phyloP scores from a whole-genome alignment of 1,140 invertebrate genomes.

The Drosophila pseudoananassae region DNA sequence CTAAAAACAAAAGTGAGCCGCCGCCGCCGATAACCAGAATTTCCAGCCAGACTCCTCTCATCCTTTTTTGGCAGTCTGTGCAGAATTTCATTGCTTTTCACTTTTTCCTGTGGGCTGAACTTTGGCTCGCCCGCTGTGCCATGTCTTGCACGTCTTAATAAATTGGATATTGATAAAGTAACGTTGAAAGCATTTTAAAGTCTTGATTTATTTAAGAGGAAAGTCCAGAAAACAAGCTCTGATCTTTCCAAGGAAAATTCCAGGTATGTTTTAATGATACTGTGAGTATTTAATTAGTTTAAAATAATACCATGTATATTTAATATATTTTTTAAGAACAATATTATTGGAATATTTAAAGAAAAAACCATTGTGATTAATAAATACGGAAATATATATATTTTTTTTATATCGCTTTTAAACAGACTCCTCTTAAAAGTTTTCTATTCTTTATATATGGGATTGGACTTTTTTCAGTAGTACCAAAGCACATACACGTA shows the following conservation, averaged over 20 bases:
- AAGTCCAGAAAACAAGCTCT: too few relatives aligned
- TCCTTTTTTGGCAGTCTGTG: constrained; percentile 48
- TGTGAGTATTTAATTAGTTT: too few relatives aligned
- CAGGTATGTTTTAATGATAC: too few relatives aligned
- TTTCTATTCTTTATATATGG: background rate
- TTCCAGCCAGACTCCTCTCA: constrained; percentile 55
- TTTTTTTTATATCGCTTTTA: background rate
- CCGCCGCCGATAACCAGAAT: constrained; percentile 66
- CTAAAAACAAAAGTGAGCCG: constrained; percentile 28
- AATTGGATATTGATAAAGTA: background rate
- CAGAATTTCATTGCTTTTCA: constrained; percentile 48
- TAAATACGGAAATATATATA: background rate
- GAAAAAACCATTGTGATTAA: background rate
- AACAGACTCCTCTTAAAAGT: background rate
- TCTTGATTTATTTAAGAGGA: background rate
- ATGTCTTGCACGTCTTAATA: background rate
- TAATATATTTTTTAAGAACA: background rate
- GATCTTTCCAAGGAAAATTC: too few relatives aligned
- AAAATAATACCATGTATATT: background rate
- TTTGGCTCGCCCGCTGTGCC: constrained; percentile 17
- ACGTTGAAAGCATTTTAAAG: background rate
- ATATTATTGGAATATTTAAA: background rate
- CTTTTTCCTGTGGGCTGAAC: constrained; percentile 33
- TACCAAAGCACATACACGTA: constrained; percentile 77
- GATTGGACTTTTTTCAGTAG: constrained; percentile 25